A percentile compares a stretch with the other conserved stretches of the same genome.
phyloP scores from a whole-genome alignment of 2,113 vertebrate genomes.

The Cranoglanis bouderius region DNA sequence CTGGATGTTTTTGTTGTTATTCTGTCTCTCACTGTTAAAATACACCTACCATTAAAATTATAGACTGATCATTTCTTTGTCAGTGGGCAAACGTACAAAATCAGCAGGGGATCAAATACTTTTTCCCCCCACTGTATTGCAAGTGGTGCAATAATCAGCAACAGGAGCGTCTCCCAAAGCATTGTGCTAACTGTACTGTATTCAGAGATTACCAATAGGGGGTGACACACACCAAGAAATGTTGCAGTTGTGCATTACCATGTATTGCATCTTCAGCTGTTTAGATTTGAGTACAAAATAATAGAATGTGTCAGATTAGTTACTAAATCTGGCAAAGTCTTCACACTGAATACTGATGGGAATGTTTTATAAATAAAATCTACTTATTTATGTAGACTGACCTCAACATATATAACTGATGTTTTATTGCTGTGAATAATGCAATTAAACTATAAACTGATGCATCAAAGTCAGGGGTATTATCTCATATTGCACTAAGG shows the following conservation, averaged over 20 bases:
- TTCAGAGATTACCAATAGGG: slow-evolving; percentile 47
- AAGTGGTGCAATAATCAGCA: not conserved
- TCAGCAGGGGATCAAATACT: no score
- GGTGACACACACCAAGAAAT: slow-evolving; percentile 41
- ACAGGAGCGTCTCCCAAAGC: not conserved
- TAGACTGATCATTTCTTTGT: no score
- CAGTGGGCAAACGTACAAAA: no score
- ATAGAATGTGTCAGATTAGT: not conserved
- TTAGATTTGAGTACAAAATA: not conserved
- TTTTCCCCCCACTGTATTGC: no score
- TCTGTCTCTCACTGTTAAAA: no score
- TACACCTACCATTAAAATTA: no score
- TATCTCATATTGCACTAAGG: not conserved
- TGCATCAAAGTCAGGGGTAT: not conserved
- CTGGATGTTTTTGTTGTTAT: no score
- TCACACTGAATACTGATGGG: not conserved
- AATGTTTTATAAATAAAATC: not conserved
- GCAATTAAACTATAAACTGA: not conserved
- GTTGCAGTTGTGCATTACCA: not conserved
- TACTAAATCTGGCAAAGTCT: not conserved
- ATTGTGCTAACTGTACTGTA: not conserved
- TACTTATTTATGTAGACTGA: not conserved
- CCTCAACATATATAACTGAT: not conserved
- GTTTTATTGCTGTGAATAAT: not conserved
- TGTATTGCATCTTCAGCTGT: not conserved